Evolutionary conservation across 2,888 invertebrate genomes (phyloP).

Genomic region (Agriopis aurantiaria): DNA sequence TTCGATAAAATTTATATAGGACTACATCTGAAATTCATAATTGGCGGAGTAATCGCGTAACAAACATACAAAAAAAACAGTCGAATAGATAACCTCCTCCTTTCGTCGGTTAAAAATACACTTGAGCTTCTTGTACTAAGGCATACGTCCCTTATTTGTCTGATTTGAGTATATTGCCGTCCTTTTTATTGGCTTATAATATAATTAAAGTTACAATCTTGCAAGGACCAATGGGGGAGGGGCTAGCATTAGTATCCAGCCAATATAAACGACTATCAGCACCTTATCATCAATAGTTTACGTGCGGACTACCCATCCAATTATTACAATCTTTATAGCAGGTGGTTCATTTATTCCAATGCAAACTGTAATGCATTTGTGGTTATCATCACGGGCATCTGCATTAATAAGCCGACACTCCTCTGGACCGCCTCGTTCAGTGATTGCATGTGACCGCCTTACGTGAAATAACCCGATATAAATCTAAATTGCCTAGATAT

Average conservation of each 20-base stretch:
- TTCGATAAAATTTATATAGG: no score
- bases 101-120: no score
- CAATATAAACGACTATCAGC: conserved; percentile 13
- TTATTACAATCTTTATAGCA: conserved; percentile 38
- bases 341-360: conserved; percentile 42
- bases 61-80: no score
- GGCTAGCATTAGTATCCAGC: conserved; percentile 1
- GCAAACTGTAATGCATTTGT: conserved; percentile 37
- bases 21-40: no score
- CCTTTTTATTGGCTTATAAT: no score
- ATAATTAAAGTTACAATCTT: conserved; percentile 10
- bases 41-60: no score
- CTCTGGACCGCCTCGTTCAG: conserved; percentile 45
- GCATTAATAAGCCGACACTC: conserved; percentile 47
- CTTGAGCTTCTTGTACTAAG: no score
- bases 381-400: conserved; percentile 43
- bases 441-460: conserved; percentile 66
- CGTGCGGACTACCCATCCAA: conserved; percentile 24
- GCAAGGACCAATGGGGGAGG: conserved; percentile 1
- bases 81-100: no score
- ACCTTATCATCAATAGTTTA: conserved; percentile 12
- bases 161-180: no score
- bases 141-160: no score
- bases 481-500: conserved; percentile 70
- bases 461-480: conserved; percentile 66